phyloP scores from a whole-genome alignment of 30 jellyfish, hydroid and myxozoan genomes.

The Mastigias papua region DNA sequence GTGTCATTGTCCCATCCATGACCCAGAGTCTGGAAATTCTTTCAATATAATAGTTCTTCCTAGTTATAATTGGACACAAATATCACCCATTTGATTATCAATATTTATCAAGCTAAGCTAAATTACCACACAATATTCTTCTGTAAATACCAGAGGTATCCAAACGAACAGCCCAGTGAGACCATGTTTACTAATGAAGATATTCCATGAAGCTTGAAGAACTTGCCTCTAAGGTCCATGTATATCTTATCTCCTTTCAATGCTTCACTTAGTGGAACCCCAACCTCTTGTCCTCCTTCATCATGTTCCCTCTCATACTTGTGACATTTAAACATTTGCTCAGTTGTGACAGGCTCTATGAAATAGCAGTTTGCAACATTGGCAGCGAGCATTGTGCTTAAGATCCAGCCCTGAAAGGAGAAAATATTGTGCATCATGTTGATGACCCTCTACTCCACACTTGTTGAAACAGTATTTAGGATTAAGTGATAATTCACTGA shows the following conservation, averaged over 20 bases:
- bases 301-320: conserved; percentile 69
- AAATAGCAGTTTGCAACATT: conserved; percentile 33
- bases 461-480: too few species aligned
- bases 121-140: conserved; percentile 24
- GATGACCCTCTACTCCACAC: too few species aligned
- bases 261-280: conserved; percentile 50
- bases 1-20: too few species aligned
- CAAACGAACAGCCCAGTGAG: conserved; percentile 55
- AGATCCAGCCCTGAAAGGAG: conserved; percentile 64
- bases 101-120: not conserved
- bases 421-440: too few species aligned
- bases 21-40: too few species aligned
- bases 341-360: conserved; percentile 62
- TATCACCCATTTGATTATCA: not conserved
- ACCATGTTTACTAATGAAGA: conserved; percentile 34
- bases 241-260: conserved; percentile 39
- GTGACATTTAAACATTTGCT: conserved; percentile 64
- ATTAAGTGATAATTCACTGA: too few species aligned
- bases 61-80: not conserved
- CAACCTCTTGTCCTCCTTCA: conserved; percentile 58
- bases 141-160: conserved; percentile 56
- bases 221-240: conserved; percentile 32
- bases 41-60: too few species aligned
- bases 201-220: conserved; percentile 58
- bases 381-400: conserved; percentile 38